These are phyloP conservation scores for Anguilla japonica DNA, from an alignment of 2,113 vertebrate species.

Conservation along the genomic window DNA sequence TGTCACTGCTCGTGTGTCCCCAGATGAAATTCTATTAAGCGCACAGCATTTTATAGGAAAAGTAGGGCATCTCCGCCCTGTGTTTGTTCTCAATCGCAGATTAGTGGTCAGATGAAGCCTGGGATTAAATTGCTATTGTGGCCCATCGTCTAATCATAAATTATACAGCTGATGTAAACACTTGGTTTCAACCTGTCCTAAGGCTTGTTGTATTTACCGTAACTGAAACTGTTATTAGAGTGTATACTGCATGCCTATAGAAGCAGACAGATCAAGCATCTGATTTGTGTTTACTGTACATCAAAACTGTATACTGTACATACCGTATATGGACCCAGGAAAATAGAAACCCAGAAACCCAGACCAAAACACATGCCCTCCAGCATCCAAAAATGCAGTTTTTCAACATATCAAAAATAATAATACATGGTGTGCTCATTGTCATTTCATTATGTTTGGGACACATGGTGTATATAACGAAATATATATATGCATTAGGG, in stretches of 20 bases:
- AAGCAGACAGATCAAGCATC: no score
- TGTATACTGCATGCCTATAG: neutral
- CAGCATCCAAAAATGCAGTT: no score
- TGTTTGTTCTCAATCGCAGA: constrained; percentile 11
- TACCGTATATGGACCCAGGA: no score
- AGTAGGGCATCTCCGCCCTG: constrained; percentile 15
- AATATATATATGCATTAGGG: no score
- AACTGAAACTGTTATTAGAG: neutral
- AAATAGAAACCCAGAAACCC: no score
- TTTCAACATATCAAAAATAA: no score
- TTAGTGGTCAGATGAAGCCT: constrained; percentile 9
- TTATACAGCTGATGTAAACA: neutral
- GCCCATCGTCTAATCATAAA: neutral
- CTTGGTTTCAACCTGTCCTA: neutral
- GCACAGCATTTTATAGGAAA: neutral
- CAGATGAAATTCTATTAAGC: constrained; percentile 9
- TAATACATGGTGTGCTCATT: no score
- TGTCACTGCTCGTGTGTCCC: neutral
- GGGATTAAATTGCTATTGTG: neutral
- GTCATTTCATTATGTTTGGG: no score
- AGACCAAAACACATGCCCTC: no score
- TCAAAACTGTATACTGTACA: no score
- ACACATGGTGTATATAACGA: no score
- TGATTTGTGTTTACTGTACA: no score
- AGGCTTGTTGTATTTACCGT: neutral